Evolutionary conservation across 2,797 vertebrate species (phyloP).

Genomic region (Scolopax bukidnonensis): DNA sequence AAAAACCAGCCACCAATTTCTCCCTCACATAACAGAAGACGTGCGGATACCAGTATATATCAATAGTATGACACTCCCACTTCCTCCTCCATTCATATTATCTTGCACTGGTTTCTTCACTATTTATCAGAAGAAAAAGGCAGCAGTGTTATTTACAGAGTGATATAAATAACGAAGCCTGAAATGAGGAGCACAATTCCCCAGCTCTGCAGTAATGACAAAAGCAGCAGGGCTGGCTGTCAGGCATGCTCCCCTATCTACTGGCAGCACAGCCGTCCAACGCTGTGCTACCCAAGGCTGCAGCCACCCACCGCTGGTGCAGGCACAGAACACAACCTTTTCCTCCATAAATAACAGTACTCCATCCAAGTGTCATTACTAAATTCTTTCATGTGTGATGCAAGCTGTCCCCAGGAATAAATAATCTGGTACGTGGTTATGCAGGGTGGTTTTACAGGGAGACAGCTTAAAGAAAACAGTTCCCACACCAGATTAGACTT

Average conservation of each 20-base stretch:
- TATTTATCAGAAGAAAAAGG: conserved; percentile 45
- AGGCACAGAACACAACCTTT: conserved; percentile 18
- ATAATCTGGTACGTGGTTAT: neutral
- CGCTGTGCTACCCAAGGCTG: neutral
- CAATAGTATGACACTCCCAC: neutral
- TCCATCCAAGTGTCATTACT: conserved; percentile 31
- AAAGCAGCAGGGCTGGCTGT: neutral
- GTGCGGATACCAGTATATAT: neutral
- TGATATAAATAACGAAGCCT: conserved; percentile 52
- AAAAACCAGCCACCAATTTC: neutral
- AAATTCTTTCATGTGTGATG: conserved; percentile 49
- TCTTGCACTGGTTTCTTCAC: neutral
- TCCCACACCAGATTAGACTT: neutral
- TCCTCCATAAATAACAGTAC: conserved; percentile 46
- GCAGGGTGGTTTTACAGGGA: conserved; percentile 7
- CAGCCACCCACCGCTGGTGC: neutral
- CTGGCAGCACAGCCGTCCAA: neutral
- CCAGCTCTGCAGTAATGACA: conserved; percentile 20
- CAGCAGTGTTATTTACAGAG: conserved; percentile 45
- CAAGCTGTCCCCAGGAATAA: conserved; percentile 20
- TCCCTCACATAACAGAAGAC: neutral
- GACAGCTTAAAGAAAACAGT: conserved; percentile 39
- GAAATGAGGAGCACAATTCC: neutral
- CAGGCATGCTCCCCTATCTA: conserved; percentile 7
- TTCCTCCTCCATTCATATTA: conserved; percentile 3